Conservation (phyloP, 1,140 invertebrate species). For the Aphaenogaster floridana region DNA sequence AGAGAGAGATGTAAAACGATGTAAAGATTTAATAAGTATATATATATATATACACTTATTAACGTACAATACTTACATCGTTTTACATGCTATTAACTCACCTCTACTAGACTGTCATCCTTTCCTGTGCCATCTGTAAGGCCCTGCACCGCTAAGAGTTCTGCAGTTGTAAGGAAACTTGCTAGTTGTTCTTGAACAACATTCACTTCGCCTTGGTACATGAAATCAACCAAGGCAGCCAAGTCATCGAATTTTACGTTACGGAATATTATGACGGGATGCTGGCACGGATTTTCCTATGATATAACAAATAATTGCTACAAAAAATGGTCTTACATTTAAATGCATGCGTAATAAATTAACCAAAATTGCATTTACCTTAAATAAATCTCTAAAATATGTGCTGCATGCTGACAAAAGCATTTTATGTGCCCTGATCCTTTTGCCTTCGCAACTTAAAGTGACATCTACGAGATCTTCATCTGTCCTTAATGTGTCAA, state of each 20-base stretch:
- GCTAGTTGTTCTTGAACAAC: slow-evolving; percentile 89
- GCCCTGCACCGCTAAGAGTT: slow-evolving; percentile 89
- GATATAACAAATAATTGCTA: slow-evolving; percentile 67
- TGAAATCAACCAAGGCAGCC: slow-evolving; percentile 93
- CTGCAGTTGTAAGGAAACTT: slow-evolving; percentile 89
- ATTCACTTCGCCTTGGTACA: slow-evolving; percentile 92
- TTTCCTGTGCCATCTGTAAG: slow-evolving; percentile 87
- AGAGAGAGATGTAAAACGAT: too few relatives aligned
- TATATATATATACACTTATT: too few relatives aligned
- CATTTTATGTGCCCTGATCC: slow-evolving; percentile 94
- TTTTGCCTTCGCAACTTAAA: slow-evolving; percentile 93
- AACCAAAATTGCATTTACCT: slow-evolving; percentile 82
- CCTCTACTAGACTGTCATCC: slow-evolving; percentile 84
- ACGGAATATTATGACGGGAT: slow-evolving; percentile 95
- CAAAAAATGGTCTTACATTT: neutral
- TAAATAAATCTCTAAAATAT: slow-evolving; percentile 94
- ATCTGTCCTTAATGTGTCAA: slow-evolving; percentile 92
- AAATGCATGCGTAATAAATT: neutral
- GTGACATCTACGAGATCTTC: slow-evolving; percentile 95
- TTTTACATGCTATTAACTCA: slow-evolving; percentile 60
- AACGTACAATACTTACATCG: neutral
- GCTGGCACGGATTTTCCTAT: slow-evolving; percentile 93
- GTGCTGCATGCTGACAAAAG: slow-evolving; percentile 94
- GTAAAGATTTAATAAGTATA: too few relatives aligned
- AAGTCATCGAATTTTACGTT: slow-evolving; percentile 94